Evolutionary conservation across 2,797 vertebrate species (phyloP).

Genomic region (Momotus momota): DNA sequence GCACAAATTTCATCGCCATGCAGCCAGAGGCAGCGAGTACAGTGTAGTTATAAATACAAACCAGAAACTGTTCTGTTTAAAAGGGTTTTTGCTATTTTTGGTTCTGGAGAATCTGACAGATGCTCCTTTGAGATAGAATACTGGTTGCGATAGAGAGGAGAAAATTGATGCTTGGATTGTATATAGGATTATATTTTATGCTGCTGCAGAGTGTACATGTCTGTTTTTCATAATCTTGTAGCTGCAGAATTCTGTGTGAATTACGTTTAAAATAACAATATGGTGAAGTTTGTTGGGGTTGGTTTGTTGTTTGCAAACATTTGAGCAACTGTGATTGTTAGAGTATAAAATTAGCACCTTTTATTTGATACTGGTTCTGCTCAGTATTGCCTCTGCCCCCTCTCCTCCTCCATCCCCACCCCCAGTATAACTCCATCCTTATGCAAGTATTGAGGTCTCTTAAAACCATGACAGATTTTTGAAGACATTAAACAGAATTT

Average conservation of each 20-base stretch:
- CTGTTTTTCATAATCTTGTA: slow-evolving; percentile 30
- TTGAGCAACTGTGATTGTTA: slow-evolving; percentile 53
- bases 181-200: slow-evolving; percentile 53
- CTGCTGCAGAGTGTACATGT: slow-evolving; percentile 46
- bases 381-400: slow-evolving; percentile 27
- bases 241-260: slow-evolving; percentile 42
- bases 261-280: slow-evolving; percentile 17
- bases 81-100: slow-evolving; percentile 76
- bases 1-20: slow-evolving; percentile 43
- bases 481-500: slow-evolving; percentile 17
- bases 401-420: slow-evolving; percentile 44
- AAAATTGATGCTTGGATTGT: slow-evolving; percentile 63
- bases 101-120: slow-evolving; percentile 62
- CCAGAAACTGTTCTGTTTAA: slow-evolving; percentile 56
- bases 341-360: slow-evolving; percentile 65
- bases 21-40: slow-evolving; percentile 30
- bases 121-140: slow-evolving; percentile 66
- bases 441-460: slow-evolving; percentile 33
- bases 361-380: slow-evolving; percentile 62
- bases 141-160: slow-evolving; percentile 37
- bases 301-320: slow-evolving; percentile 57
- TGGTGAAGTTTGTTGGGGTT: neutral
- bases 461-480: slow-evolving; percentile 13
- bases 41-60: slow-evolving; percentile 67
- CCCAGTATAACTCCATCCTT: slow-evolving; percentile 36